Base-by-base conservation (phyloP, 2,113 vertebrate species). In the Albula glossodonta region DNA sequence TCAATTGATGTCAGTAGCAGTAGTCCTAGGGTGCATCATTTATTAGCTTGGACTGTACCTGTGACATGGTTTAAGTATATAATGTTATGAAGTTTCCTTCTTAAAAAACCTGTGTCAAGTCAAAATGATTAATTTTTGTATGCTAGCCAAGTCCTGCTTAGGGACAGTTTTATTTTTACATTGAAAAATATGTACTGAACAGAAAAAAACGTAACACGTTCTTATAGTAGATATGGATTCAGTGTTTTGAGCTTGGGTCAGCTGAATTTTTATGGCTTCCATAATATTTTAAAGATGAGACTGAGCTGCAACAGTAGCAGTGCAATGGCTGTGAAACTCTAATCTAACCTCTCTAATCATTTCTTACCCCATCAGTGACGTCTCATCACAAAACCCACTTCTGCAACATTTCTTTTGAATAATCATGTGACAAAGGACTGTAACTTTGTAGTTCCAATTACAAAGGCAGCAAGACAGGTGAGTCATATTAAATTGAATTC, bases 91-190 rank as follows among this genome's bases (percentile, higher is more conserved):
- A 92, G 90, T 86, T 87, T 85, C 90, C 89, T 91, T 87, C 83
- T 93, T n/a, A 94, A 94, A 95, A 91, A 94, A 94, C 92, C 91
- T 87, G 83, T 89, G 90, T 89, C 88, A 84, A 89, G 88, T 92
- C 80, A 90, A 74, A n/a, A 2, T 74, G n/a, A 74, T 74, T 74
- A 19, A 74, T 25, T 31, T 3, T 74, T 9, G 10, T 5, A 74
- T 9, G 70, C 0, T 22, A 74, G n/a, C 70, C 70, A 31, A 74
- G n/a, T n/a, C n/a, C n/a, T 9, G 70, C 70, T 31, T 31, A 25
- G 22, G 22, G 22, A n/a, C 70, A 74, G 25, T 9, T 74, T 22
- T 31, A 74, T 31, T 74, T 31, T 31, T 74, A 13, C 57, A 60
- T 2, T 3, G 19, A 3, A 66, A 4, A 19, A 66, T 66, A 66